A percentile compares a stretch with the other conserved stretches of the same genome.
Evolutionary conservation across 2,797 vertebrate species (phyloP).

Genomic region (Xerus rutilus): DNA sequence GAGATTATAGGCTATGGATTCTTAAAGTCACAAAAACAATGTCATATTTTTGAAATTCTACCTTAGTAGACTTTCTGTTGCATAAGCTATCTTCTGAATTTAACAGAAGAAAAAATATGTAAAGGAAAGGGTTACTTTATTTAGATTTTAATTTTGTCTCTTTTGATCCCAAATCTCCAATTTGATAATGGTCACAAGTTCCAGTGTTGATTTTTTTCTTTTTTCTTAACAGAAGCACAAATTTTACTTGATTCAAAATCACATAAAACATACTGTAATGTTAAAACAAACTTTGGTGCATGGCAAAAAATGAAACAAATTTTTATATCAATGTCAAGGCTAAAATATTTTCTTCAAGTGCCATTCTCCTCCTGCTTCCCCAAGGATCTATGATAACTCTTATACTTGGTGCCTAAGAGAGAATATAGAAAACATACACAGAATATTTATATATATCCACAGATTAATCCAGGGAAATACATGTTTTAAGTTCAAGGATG

Average conservation of each 20-base stretch:
- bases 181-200: background rate
- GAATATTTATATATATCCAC: background rate
- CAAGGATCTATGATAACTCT: background rate
- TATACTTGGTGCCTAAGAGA: background rate
- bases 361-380: background rate
- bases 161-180: background rate
- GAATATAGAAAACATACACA: background rate
- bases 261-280: background rate
- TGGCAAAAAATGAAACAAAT: background rate
- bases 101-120: too few species aligned
- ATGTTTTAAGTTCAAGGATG: constrained; percentile 47
- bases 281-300: background rate
- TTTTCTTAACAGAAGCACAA: background rate
- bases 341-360: background rate
- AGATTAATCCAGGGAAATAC: background rate
- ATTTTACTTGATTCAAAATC: constrained; percentile 26
- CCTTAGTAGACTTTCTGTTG: background rate
- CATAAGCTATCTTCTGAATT: background rate
- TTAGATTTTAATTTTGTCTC: background rate
- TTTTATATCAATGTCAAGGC: background rate
- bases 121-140: too few species aligned
- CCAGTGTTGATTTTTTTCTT: background rate
- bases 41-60: background rate
- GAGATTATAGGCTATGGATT: background rate
- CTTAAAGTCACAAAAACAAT: background rate